Percentiles rank a stretch among this genome's conserved stretches.
Conservation (phyloP, 35 echinoderm and acorn worm genomes). For the Patiria miniata region DNA sequence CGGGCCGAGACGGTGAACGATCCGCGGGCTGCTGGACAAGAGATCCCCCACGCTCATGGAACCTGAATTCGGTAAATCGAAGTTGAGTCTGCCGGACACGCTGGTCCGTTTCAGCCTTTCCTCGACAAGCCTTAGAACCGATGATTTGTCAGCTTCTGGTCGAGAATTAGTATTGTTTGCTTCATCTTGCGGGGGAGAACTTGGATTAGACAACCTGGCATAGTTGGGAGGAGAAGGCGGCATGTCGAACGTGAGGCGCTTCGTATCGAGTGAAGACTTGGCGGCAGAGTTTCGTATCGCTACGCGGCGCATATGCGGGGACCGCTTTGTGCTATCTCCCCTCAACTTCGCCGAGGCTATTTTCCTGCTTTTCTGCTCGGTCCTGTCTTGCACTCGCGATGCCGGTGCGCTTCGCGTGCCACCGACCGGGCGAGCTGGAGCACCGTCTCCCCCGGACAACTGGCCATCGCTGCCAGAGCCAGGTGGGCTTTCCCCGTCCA, state of each 20-base stretch:
- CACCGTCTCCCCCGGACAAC: neutral
- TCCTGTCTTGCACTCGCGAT: neutral
- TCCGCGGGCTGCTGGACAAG: conserved; percentile 35
- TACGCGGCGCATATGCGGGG: neutral
- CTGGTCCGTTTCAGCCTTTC: conserved; percentile 1
- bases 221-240: neutral
- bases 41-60: conserved; percentile 55
- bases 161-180: neutral
- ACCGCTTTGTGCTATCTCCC: neutral
- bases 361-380: neutral
- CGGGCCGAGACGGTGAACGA: conserved; percentile 37
- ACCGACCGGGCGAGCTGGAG: neutral
- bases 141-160: neutral
- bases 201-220: neutral
- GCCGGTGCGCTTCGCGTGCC: neutral
- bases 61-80: conserved; percentile 31
- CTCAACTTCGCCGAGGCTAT: neutral
- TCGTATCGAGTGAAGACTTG: neutral
- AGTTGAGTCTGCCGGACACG: neutral
- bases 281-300: conserved; percentile 7
- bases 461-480: neutral
- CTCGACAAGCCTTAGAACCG: neutral
- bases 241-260: neutral
- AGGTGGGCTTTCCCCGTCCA: neutral
- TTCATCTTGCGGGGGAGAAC: neutral